These are phyloP conservation scores for Lagopus leucura DNA, from an alignment of 2,113 vertebrate species.

Conservation along the genomic window DNA sequence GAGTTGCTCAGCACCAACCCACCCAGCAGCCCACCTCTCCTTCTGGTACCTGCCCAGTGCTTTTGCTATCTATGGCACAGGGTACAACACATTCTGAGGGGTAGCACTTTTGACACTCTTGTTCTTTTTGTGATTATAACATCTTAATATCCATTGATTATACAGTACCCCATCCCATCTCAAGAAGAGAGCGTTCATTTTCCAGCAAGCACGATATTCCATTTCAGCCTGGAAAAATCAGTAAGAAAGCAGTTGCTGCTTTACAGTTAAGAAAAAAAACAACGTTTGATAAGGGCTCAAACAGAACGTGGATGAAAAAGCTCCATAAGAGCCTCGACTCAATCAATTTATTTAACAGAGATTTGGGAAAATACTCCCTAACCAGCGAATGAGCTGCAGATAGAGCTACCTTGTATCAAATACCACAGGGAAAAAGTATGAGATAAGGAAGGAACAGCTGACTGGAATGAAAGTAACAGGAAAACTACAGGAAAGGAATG, in stretches of 20 bases:
- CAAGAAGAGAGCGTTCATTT: background rate
- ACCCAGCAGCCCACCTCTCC: background rate
- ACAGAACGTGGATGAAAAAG: background rate
- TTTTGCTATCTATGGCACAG: too few relatives aligned
- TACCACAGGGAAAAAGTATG: background rate
- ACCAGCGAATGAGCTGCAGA: background rate
- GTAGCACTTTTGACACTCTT: too few relatives aligned
- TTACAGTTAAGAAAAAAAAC: background rate
- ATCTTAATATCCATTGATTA: too few relatives aligned
- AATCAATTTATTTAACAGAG: background rate
- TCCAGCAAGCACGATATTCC: background rate
- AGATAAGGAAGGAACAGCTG: background rate
- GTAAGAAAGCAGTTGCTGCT: background rate
- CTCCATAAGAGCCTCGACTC: background rate
- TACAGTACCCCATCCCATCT: background rate
- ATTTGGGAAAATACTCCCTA: background rate
- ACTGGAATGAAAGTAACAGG: background rate
- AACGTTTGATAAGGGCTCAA: background rate
- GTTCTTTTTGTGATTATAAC: too few relatives aligned
- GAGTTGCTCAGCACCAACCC: background rate
- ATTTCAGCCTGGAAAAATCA: background rate
- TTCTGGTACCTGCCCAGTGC: background rate
- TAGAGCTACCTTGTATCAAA: background rate
- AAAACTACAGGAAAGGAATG: background rate
- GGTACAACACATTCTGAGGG: background rate